Evolutionary conservation across 1,140 invertebrate species (phyloP), one percentile per base, ranked within the genome.

Genomic region (Diachasmimorpha longicaudata): DNA sequence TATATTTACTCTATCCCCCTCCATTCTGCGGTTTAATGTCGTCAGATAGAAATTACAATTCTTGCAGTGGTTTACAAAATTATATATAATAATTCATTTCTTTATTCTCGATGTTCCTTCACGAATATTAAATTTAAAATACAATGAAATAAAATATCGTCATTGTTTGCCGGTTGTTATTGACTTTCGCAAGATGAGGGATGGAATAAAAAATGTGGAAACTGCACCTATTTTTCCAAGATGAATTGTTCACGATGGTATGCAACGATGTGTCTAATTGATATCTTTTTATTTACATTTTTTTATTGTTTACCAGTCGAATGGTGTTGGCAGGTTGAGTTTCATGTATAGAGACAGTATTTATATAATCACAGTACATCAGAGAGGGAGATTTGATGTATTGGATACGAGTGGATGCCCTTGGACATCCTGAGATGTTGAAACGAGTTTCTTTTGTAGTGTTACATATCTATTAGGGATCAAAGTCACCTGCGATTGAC

Each of bases 171-270:
- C 19, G 1, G 9, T n/a, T 21, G n/a, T 55, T 31, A 11, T 23
- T 63, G 58, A 4, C 48, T 52, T 52, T 52, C 58, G 23, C 21
- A 63, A 63, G 11, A 63, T 63, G 58, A 31, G 21, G 58, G 58
- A 52, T 52, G 48, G 3, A 13, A 23, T 19, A 11, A 63, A 63
- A 63, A 63, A 63, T 63, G 58, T 63, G 58, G 58, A 63, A 63
- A 63, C 58, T 63, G 58, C 58, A 63, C 58, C 58, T 31, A 63
- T 63, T 63, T 63, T 63, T 63, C 58, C 23, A 10, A 25, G 58
- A 63, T 63, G 11, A 63, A 63, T 63, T 63, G 58, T 25, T 14
- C 9, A 10, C 39, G n/a, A 55, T 55, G 58, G 21, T 63, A 63
- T 63, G 58, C 19, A 25, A 19, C 23, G 58, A 63, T 63, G 58